Evolutionary conservation across 2,113 vertebrate genomes (phyloP).

Genomic region (Pomatorhinus ruficollis): DNA sequence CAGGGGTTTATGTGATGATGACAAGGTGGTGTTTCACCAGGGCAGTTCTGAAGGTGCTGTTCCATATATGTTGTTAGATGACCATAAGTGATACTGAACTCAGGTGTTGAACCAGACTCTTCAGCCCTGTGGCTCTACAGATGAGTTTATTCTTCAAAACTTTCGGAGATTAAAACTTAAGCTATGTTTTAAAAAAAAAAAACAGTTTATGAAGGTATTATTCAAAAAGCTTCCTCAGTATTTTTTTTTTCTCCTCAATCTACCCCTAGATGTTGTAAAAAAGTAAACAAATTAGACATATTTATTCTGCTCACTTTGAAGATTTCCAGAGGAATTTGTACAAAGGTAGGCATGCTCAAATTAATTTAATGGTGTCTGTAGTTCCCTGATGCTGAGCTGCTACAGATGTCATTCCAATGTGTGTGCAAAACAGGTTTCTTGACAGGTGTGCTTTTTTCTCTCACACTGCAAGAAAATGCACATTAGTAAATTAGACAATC

Average conservation of each 20-base stretch:
- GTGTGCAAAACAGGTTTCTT: slow-evolving; percentile 53
- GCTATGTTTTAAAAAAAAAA: not conserved
- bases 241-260: not conserved
- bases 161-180: not conserved
- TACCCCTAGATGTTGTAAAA: not conserved
- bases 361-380: slow-evolving; percentile 19
- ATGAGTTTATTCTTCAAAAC: not conserved
- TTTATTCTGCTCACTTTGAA: slow-evolving; percentile 1
- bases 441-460: slow-evolving; percentile 53
- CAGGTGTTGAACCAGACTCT: not conserved
- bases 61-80: not conserved
- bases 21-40: not conserved
- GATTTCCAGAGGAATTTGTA: not conserved
- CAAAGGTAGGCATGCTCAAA: not conserved
- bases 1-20: not conserved
- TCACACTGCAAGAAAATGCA: slow-evolving; percentile 9
- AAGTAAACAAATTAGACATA: not conserved
- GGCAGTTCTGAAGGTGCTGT: not conserved
- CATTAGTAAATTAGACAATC: slow-evolving; percentile 48
- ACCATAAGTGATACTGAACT: not conserved
- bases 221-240: not conserved
- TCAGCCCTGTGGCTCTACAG: not conserved
- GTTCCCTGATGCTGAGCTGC: slow-evolving; percentile 30
- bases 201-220: not conserved
- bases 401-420: slow-evolving; percentile 47